Evolutionary conservation across 2,113 vertebrate genomes (phyloP).

Genomic region (Nestor notabilis): DNA sequence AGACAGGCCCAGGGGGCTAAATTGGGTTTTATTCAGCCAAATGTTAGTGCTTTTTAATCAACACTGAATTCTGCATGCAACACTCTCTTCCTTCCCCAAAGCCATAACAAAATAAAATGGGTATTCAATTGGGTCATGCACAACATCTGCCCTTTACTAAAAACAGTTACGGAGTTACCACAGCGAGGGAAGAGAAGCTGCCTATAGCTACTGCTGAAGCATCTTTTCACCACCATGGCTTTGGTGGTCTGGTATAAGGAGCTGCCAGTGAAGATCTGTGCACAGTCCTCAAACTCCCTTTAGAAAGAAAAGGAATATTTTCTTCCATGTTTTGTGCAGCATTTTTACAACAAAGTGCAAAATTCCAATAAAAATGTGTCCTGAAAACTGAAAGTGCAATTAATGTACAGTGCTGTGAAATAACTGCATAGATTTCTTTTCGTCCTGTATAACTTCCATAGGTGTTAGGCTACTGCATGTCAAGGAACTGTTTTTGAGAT

Average conservation of each 20-base stretch:
- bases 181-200: background rate
- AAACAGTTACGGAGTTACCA: background rate
- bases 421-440: background rate
- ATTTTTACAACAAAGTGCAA: background rate
- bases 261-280: fast-evolving
- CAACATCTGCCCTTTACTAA: slow-evolving; percentile 21
- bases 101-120: slow-evolving; percentile 5
- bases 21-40: background rate
- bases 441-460: fast-evolving
- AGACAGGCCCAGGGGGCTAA: slow-evolving; percentile 46
- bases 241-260: background rate
- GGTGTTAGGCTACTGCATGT: background rate
- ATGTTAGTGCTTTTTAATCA: slow-evolving; percentile 55
- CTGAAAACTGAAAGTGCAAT: background rate
- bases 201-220: background rate
- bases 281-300: background rate
- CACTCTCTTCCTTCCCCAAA: slow-evolving; percentile 45
- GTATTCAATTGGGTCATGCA: slow-evolving; percentile 10
- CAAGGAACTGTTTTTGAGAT: background rate
- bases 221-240: background rate
- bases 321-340: background rate
- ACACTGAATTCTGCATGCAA: background rate
- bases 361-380: background rate
- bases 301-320: background rate
- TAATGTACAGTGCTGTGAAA: background rate